phyloP scores from a whole-genome alignment of 2,797 vertebrate genomes.

The Myotis vivesi region DNA sequence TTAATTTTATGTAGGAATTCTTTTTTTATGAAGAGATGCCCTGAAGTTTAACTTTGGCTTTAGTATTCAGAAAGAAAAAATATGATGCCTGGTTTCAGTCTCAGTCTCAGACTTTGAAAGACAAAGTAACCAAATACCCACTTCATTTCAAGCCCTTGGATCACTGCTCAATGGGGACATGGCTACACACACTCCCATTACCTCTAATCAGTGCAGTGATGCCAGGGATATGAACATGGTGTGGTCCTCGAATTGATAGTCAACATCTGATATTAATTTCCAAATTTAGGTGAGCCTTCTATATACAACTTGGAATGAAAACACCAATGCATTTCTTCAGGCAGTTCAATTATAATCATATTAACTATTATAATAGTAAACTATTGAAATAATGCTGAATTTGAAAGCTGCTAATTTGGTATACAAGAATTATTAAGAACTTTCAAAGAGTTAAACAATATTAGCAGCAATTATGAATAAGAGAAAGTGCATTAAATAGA shows the following conservation, averaged over 20 bases:
- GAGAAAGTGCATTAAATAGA: slow-evolving; percentile 72
- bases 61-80: slow-evolving; percentile 1
- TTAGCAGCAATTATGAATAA: slow-evolving; percentile 70
- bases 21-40: not conserved
- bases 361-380: slow-evolving; percentile 69
- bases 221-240: not conserved
- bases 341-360: slow-evolving; percentile 42
- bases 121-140: not conserved
- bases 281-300: slow-evolving; percentile 17
- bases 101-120: not conserved
- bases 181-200: not conserved
- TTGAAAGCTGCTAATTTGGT: slow-evolving; percentile 67
- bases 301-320: slow-evolving; percentile 36
- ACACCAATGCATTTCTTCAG: not conserved
- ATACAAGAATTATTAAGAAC: slow-evolving; percentile 68
- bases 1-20: not conserved
- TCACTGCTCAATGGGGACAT: not conserved
- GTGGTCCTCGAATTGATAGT: not conserved
- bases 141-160: not conserved
- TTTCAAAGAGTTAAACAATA: slow-evolving; percentile 75
- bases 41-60: not conserved
- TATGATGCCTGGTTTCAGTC: not conserved
- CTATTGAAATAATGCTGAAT: slow-evolving; percentile 64
- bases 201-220: not conserved
- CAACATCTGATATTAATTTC: not conserved